Evolutionary conservation across 2,113 vertebrate genomes (phyloP).

Genomic region (Muntiacus reevesi): DNA sequence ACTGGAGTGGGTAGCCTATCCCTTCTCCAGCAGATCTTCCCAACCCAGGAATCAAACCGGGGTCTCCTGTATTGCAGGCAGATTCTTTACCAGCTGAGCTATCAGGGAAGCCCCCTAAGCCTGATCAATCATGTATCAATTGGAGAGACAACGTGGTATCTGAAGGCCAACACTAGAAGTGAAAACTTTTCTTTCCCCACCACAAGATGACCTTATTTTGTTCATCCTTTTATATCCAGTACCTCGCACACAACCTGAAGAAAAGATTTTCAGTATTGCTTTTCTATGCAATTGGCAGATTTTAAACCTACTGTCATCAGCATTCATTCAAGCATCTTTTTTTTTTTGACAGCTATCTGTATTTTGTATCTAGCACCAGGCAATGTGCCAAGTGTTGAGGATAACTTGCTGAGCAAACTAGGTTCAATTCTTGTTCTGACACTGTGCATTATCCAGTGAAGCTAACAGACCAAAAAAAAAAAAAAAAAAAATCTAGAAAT

Average conservation of each 20-base stretch:
- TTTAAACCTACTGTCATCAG: neutral
- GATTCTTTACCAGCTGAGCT: neutral
- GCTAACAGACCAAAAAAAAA: neutral
- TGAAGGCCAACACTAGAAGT: neutral
- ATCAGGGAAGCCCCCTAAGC: neutral
- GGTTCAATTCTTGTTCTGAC: neutral
- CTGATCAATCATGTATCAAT: neutral
- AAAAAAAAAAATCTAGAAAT: neutral
- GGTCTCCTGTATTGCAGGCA: neutral
- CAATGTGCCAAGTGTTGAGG: neutral
- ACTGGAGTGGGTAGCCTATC: neutral
- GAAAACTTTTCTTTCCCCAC: neutral
- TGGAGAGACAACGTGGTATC: neutral
- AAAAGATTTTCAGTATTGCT: neutral
- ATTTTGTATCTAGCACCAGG: neutral
- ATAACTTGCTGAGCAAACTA: neutral
- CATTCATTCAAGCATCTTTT: neutral
- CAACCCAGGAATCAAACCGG: fast-evolving
- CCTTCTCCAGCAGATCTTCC: neutral
- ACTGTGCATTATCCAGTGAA: neutral
- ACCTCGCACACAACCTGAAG: neutral
- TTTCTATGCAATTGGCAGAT: neutral
- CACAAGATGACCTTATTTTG: neutral
- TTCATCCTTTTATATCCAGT: neutral
- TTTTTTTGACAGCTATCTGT: neutral